Evolutionary conservation across 35 echinoderm and acorn worm genomes (phyloP).

Genomic region (Heliocidaris erythrogramma): DNA sequence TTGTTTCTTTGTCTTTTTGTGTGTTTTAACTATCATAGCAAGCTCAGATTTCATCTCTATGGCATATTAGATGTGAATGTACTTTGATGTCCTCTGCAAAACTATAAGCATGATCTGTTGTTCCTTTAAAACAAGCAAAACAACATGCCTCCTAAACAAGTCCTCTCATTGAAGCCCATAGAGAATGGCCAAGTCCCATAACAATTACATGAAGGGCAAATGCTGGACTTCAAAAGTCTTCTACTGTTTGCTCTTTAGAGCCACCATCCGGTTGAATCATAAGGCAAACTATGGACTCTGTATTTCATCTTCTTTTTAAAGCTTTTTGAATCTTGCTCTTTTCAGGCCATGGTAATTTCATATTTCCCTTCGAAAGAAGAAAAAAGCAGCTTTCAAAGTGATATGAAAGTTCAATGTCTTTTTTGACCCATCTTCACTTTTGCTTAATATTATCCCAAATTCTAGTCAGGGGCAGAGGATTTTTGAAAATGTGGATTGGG

Average conservation of each 20-base stretch:
- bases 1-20: no score
- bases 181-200: not conserved
- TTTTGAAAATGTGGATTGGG: no score
- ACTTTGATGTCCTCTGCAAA: not conserved
- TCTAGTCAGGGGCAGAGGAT: no score
- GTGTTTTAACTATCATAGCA: no score
- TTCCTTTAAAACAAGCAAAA: not conserved
- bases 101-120: not conserved
- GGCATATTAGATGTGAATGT: not conserved
- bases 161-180: not conserved
- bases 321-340: not conserved
- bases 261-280: slow-evolving; percentile 1
- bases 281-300: not conserved
- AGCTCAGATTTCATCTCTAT: no score
- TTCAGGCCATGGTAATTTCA: not conserved
- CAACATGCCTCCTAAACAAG: not conserved
- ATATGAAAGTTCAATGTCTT: no score
- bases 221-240: not conserved
- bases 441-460: no score
- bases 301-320: not conserved
- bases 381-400: no score
- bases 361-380: no score
- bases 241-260: not conserved
- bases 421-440: no score
- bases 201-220: not conserved